Conservation (phyloP, 2,888 invertebrate species). For the Campaea margaritaria region DNA sequence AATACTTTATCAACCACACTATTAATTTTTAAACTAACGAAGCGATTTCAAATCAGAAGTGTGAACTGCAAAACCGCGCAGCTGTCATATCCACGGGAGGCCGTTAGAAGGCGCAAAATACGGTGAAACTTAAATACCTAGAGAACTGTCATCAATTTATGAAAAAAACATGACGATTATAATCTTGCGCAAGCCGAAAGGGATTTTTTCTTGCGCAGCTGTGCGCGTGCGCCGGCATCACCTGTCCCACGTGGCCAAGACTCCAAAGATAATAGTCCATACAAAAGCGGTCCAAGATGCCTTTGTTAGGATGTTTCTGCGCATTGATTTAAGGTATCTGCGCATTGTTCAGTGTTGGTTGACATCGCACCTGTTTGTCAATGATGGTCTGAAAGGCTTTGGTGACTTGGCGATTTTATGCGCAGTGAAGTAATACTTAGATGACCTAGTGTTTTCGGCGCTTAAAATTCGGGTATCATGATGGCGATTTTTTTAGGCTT, state of each 20-base stretch:
- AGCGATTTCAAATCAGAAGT: conserved; percentile 49
- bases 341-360: conserved; percentile 48
- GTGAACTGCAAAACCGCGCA: conserved; percentile 57
- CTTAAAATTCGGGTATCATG: neutral
- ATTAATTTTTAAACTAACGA: neutral
- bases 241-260: conserved; percentile 78
- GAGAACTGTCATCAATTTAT: conserved; percentile 74
- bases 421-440: conserved; percentile 8
- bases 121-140: conserved; percentile 63
- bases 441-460: neutral
- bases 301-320: conserved; percentile 62
- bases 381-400: conserved; percentile 35
- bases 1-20: too few relatives aligned
- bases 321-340: conserved; percentile 75
- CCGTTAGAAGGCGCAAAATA: conserved; percentile 51
- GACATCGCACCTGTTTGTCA: conserved; percentile 56
- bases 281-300: conserved; percentile 68
- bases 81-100: conserved; percentile 64
- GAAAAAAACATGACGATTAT: conserved; percentile 75
- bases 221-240: conserved; percentile 77
- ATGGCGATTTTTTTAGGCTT: neutral
- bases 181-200: conserved; percentile 81
- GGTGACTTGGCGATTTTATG: conserved; percentile 23
- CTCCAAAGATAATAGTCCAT: conserved; percentile 66
- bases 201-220: conserved; percentile 73